phyloP scores from a whole-genome alignment of 35 echinoderm and acorn worm genomes.

The Eucidaris tribuloides region DNA sequence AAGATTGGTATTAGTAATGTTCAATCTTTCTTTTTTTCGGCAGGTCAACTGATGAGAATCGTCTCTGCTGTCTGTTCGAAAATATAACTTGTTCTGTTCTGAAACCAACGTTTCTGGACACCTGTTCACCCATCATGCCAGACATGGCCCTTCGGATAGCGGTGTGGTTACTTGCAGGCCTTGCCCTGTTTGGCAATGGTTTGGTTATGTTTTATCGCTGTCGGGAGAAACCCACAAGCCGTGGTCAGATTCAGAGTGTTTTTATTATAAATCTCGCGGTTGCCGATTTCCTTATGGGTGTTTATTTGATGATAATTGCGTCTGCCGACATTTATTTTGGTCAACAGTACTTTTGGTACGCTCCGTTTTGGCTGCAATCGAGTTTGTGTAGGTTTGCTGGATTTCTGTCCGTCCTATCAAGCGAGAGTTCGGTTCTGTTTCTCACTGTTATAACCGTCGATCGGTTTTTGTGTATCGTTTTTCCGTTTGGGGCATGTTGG shows the following conservation, averaged over 20 bases:
- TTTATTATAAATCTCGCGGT: conserved; percentile 64
- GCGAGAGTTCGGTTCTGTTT: conserved; percentile 59
- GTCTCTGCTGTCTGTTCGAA: conserved; percentile 34
- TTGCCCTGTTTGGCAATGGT: neutral
- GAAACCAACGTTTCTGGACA: conserved; percentile 15
- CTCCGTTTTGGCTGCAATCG: conserved; percentile 25
- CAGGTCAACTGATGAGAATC: conserved; percentile 12
- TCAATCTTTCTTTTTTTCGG: neutral
- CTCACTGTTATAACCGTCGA: conserved; percentile 66
- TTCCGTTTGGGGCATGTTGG: conserved; percentile 51
- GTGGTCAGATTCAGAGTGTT: neutral
- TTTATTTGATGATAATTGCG: conserved; percentile 69
- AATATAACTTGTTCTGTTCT: conserved; percentile 11
- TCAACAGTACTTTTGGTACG: conserved; percentile 40
- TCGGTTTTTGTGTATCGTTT: conserved; percentile 59
- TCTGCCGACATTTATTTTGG: conserved; percentile 54
- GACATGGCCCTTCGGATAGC: neutral
- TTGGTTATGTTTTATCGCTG: neutral
- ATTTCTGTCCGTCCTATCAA: conserved; percentile 55
- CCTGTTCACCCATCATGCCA: too few relatives aligned
- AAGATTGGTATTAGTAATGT: too few relatives aligned
- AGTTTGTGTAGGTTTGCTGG: conserved; percentile 44
- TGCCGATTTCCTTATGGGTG: conserved; percentile 66
- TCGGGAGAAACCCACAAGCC: neutral
- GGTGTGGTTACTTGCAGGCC: neutral